Evolutionary conservation across 2,113 vertebrate species (phyloP).

Genomic region (Pheucticus melanocephalus): DNA sequence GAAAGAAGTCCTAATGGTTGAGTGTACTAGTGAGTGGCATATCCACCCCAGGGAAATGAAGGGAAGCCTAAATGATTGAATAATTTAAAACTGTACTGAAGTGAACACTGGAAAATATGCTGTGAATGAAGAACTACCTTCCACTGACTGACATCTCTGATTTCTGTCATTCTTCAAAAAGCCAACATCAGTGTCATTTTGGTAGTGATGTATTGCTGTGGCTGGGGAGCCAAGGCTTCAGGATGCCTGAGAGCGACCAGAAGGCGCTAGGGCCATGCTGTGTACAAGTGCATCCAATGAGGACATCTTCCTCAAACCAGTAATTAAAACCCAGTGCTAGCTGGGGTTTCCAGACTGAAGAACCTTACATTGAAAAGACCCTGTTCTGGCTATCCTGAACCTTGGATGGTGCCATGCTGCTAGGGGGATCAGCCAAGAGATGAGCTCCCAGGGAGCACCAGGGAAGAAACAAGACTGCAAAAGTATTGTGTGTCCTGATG

Average conservation of each 20-base stretch:
- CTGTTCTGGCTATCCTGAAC: neutral
- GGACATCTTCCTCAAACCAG: neutral
- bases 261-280: fast-evolving
- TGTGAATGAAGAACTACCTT: neutral
- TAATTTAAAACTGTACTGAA: neutral
- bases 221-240: neutral
- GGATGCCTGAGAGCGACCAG: neutral
- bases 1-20: neutral
- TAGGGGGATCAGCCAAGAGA: neutral
- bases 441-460: fast-evolving
- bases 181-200: neutral
- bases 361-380: neutral
- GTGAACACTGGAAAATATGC: neutral
- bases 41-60: neutral
- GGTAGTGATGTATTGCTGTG: neutral
- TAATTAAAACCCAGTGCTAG: neutral
- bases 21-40: neutral
- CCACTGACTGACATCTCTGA: neutral
- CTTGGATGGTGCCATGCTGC: neutral
- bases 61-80: neutral
- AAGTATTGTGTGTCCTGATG: neutral
- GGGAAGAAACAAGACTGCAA: neutral
- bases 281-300: neutral
- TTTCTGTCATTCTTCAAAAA: neutral
- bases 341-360: neutral